phyloP scores from a whole-genome alignment of 2,888 invertebrate genomes.

The Mycogona germanica region DNA sequence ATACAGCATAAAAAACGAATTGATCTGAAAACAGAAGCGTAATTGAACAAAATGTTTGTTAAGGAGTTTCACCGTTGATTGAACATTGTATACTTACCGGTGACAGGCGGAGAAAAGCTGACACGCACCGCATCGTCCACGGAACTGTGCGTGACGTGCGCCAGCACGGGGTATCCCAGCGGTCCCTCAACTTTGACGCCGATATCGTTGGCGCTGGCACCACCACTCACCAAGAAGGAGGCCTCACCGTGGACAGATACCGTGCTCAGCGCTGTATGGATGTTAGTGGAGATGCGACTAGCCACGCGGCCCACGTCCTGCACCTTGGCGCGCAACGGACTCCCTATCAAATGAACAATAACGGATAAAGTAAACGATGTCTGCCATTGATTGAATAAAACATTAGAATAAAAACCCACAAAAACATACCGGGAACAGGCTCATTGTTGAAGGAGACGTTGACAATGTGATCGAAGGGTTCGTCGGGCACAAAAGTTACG shows the following conservation, averaged over 20 bases:
- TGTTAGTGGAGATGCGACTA: conserved; percentile 29
- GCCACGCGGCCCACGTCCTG: conserved; percentile 44
- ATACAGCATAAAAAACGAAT: conserved; percentile 4
- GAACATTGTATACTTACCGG: conserved; percentile 36
- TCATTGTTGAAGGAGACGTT: conserved; percentile 96
- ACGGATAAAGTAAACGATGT: background rate
- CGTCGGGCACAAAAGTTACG: conserved; percentile 91
- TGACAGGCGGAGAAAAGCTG: conserved; percentile 80
- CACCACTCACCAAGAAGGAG: conserved; percentile 50
- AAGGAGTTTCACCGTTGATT: conserved; percentile 2
- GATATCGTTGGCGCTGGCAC: conserved; percentile 79
- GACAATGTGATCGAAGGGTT: conserved; percentile 86
- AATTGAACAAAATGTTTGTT: conserved; percentile 1
- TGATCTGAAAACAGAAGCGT: background rate
- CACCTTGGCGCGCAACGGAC: conserved; percentile 79
- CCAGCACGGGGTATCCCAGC: conserved; percentile 78
- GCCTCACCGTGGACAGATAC: conserved; percentile 43
- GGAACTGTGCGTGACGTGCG: conserved; percentile 73
- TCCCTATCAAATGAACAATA: conserved; percentile 32
- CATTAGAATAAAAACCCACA: background rate
- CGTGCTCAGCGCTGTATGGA: conserved; percentile 33
- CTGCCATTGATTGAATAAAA: background rate
- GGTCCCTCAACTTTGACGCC: conserved; percentile 97
- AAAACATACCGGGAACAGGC: conserved; percentile 39
- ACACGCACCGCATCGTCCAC: conserved; percentile 72